Evolutionary conservation across 2,113 vertebrate species (phyloP).

Genomic region (Physeter macrocephalus): DNA sequence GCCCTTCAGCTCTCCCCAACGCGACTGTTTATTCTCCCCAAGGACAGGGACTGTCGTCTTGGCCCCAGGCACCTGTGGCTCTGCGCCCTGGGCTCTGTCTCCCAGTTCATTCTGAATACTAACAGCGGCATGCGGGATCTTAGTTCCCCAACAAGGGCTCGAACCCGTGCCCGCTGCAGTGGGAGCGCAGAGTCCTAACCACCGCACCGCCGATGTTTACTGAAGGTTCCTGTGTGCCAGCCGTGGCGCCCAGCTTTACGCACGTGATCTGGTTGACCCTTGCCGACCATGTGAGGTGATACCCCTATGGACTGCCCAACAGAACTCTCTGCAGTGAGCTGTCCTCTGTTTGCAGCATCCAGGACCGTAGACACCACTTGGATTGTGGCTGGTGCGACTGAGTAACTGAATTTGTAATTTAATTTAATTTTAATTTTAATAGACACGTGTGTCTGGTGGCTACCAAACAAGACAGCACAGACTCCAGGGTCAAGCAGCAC

Average conservation of each 20-base stretch:
- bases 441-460: neutral
- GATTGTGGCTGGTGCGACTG: neutral
- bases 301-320: rapidly evolving
- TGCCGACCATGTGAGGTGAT: neutral
- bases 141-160: too few species aligned
- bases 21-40: neutral
- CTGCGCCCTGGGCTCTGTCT: neutral
- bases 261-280: neutral
- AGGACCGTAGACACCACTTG: neutral
- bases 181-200: too few species aligned
- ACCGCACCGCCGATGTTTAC: too few species aligned
- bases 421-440: neutral
- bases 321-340: neutral
- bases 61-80: neutral
- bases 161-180: too few species aligned
- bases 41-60: neutral
- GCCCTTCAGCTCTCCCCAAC: neutral
- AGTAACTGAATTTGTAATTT: neutral
- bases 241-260: neutral
- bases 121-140: neutral
- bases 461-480: neutral
- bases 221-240: neutral
- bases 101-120: neutral
- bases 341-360: too few species aligned
- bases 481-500: neutral